phyloP scores from a whole-genome alignment of 2,888 invertebrate species.

The Ecliptopera silaceata region DNA sequence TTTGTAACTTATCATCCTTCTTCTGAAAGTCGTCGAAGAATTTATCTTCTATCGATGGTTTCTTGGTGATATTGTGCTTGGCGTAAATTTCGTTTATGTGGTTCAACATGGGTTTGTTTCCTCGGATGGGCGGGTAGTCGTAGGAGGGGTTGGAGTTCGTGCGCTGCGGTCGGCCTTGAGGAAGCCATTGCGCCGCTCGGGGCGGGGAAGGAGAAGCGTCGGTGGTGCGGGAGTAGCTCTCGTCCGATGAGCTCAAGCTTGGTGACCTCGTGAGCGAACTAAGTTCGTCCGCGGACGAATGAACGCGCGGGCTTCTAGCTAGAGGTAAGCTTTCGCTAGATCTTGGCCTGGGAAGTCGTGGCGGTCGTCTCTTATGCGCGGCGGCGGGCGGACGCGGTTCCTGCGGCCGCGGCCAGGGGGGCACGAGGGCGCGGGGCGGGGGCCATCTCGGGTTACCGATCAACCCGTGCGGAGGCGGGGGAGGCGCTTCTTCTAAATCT shows the following conservation, averaged over 20 bases:
- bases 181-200: constrained; percentile 79
- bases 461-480: constrained; percentile 83
- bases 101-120: constrained; percentile 61
- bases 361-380: constrained; percentile 68
- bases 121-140: constrained; percentile 84
- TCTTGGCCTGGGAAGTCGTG: constrained; percentile 84
- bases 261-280: constrained; percentile 92
- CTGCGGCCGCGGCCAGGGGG: constrained; percentile 85
- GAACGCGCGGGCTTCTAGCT: constrained; percentile 83
- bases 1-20: constrained; percentile 76
- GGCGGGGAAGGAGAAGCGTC: constrained; percentile 86
- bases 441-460: constrained; percentile 69
- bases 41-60: constrained; percentile 70
- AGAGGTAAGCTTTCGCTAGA: constrained; percentile 86
- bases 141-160: constrained; percentile 80
- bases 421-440: constrained; percentile 80
- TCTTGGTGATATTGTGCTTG: constrained; percentile 70
- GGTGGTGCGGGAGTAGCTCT: constrained; percentile 92
- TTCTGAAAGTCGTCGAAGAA: constrained; percentile 71
- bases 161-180: constrained; percentile 71
- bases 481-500: constrained; percentile 76
- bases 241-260: constrained; percentile 92
- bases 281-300: constrained; percentile 92
- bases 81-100: constrained; percentile 70
- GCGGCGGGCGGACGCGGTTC: constrained; percentile 68